Base-by-base conservation (phyloP, 2,113 vertebrate species). In the Hippocampus abdominalis region DNA sequence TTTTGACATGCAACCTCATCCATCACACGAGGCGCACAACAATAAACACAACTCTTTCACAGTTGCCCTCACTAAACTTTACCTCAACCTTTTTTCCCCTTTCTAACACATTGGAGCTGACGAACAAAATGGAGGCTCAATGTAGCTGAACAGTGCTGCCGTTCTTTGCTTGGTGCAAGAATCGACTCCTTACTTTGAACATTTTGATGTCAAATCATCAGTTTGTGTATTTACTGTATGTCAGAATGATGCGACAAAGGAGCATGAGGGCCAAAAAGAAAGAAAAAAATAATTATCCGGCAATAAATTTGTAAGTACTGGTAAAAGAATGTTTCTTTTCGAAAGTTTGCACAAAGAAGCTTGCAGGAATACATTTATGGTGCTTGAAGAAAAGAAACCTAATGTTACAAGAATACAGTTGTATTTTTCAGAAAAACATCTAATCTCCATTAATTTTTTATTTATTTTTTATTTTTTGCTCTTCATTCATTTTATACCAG, bases 11-110 rank as follows among this genome's bases (percentile, higher is more conserved):
- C 27, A 60, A 29, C 27, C 16, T 32, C 57, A 61, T 1, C 71
- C 29, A n/a, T 27, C 10, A 72, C 69, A 67, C n/a, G 42, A 75
- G 61, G 73, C 70, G 61, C 44, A 3, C 40, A 71, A 73, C 20
- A 78, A 75, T 74, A 63, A 79, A 71, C 63, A 73, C 10, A 32
- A 60, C 57, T 32, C 8, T 32, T 32, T 36, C 57, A 60, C 16
- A 32, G 15, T 54, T n/a, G 9, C 21, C 23, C 0, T 7, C 7
- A 29, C 42, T 76, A 9, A 56, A 49, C 13, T n/a, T n/a, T n/a
- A n/a, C 44, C 66, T 39, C 66, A 62, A 61, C 32, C 59, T 53
- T 56, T 66, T 66, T 44, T n/a, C 23, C 2, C 21, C 13, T 44
- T 20, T 39, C 1, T 12, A 25, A 59, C 6, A 59, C 11, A 6